Base-by-base conservation (phyloP, 53 echinoderm and acorn worm genomes). In the Actinopyga echinites region DNA sequence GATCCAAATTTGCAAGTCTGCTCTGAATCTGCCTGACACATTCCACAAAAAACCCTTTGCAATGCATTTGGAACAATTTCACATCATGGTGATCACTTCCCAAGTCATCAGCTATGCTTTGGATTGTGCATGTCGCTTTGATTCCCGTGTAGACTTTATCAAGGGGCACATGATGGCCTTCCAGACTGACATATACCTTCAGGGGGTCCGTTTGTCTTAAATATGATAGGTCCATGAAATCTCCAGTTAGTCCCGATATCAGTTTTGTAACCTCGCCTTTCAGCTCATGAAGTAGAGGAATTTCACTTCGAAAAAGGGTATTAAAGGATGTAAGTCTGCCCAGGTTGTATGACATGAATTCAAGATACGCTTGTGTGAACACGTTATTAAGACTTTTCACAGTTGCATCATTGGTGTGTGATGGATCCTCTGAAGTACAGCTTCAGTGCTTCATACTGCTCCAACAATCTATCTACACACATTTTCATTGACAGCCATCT, bases 401-500 rank as follows among this genome's bases (percentile, higher is more conserved):
- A 37, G 43, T 31, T 64, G 59, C 35, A 42, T 57, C 28, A 30
- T 35, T 58, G 83, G 65, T 83, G 53, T 65, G 65, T 35, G 83
- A 65, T 40, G 83, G 83, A 42, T 83, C 83, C 57, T n/a, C n/a
- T n/a, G n/a, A n/a, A n/a, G n/a, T n/a, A n/a, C n/a, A n/a, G n/a
- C n/a, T n/a, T n/a, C n/a, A 85, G 56, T 6, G 40, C 68, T 24
- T 62, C 65, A 57, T 57, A 82, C 15, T 82, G 82, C 38, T 82
- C 82, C 44, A 82, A 45, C 19, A 82, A 36, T 30, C 82, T 82
- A 43, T 82, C 82, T 45, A 82, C 82, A 64, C 82, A 37, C 64
- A 57, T 56, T 45, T 85, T 78, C 85, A 85, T 85, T 10, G 56
- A 86, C 2, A 79, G n/a, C 79, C 79, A 86, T 65, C 86, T 86